phyloP scores from a whole-genome alignment of 2,113 vertebrate species.

The Seriola rivoliana region DNA sequence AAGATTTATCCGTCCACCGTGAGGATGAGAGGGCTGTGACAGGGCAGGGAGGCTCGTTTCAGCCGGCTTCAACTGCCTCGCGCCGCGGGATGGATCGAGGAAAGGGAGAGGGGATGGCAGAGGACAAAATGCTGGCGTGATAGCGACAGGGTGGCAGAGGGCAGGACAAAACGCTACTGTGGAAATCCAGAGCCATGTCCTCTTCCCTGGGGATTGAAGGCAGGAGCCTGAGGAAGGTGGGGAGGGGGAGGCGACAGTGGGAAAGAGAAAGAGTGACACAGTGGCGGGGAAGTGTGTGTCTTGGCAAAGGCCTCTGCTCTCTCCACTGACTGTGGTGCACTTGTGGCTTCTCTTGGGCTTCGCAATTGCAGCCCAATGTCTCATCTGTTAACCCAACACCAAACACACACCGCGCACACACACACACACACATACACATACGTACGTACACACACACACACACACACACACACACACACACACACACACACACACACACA shows the following conservation, averaged over 20 bases:
- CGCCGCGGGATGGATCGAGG: constrained; percentile 21
- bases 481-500: constrained; percentile 5
- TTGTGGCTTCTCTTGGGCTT: neutral
- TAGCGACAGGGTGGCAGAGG: constrained; percentile 39
- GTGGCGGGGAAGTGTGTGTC: neutral
- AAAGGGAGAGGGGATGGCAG: constrained; percentile 25
- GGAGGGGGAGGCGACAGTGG: neutral
- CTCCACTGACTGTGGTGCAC: neutral
- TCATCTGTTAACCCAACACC: constrained; percentile 13
- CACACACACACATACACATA: neutral
- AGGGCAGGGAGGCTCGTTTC: constrained; percentile 37
- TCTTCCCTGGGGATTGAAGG: constrained; percentile 31
- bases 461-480: neutral
- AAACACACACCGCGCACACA: neutral
- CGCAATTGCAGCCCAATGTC: neutral
- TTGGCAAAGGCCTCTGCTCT: constrained; percentile 28
- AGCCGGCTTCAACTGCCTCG: constrained; percentile 24
- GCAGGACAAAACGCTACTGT: constrained; percentile 48
- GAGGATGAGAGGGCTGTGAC: constrained; percentile 55
- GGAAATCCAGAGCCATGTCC: constrained; percentile 34
- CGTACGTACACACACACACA: neutral
- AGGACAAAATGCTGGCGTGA: constrained; percentile 56
- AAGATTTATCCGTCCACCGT: constrained; percentile 55
- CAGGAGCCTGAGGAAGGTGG: neutral
- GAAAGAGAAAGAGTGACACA: neutral